Evolutionary conservation across 2,888 invertebrate species (phyloP).

Genomic region (Blera fallax): DNA sequence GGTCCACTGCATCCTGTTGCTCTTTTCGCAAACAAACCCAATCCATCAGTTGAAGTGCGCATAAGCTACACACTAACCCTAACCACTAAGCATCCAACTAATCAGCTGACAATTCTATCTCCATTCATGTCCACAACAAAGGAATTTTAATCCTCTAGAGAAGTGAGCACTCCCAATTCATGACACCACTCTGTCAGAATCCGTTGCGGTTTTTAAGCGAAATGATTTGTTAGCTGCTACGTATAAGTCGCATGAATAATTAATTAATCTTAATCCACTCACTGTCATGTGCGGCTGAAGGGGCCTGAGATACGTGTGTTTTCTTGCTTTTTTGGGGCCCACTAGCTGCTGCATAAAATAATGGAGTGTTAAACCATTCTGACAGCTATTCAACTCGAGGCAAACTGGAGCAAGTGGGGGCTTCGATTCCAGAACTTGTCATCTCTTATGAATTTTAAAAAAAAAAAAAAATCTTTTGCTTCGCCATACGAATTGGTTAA

Average conservation of each 20-base stretch:
- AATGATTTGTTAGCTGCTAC: conserved; percentile 56
- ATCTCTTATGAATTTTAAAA: not conserved
- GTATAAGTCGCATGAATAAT: conserved; percentile 44
- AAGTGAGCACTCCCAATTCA: conserved; percentile 6
- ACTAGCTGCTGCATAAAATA: conserved; percentile 2
- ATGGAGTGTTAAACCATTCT: conserved; percentile 32
- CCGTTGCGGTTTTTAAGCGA: not conserved
- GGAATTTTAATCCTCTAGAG: conserved; percentile 28
- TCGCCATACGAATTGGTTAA: not conserved
- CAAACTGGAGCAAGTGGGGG: not conserved
- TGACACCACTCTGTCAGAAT: conserved; percentile 14
- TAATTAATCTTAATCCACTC: conserved; percentile 62
- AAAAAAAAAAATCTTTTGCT: too few relatives aligned
- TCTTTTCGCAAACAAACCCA: too few relatives aligned
- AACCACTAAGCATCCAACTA: not conserved
- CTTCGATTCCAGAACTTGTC: conserved; percentile 5
- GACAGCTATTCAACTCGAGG: conserved; percentile 5
- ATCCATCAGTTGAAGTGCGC: too few relatives aligned
- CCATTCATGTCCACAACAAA: not conserved
- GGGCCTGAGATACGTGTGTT: not conserved
- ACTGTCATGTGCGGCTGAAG: conserved; percentile 26
- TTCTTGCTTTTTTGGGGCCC: not conserved
- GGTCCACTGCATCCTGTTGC: too few relatives aligned
- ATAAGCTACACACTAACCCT: not conserved
- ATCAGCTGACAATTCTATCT: not conserved